phyloP scores from a whole-genome alignment of 2,888 invertebrate species.

The Stenurella melanura region DNA sequence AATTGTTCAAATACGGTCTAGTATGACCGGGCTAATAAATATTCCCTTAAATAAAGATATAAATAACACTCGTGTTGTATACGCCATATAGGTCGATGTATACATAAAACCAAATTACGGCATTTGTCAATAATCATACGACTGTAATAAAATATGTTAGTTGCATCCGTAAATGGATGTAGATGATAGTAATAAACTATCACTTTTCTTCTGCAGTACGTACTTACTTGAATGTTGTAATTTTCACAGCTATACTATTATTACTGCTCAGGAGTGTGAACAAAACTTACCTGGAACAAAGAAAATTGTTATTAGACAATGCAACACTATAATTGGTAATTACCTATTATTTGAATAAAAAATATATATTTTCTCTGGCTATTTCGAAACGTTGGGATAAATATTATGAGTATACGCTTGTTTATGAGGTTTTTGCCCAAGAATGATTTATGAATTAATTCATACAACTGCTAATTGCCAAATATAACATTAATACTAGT shows the following conservation, averaged over 20 bases:
- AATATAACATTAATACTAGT: too few species aligned
- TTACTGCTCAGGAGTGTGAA: constrained; percentile 2
- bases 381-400: constrained; percentile 2
- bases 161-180: constrained; percentile 11
- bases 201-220: constrained; percentile 2
- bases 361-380: background rate
- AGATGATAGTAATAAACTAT: background rate
- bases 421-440: too few species aligned
- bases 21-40: background rate
- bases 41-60: constrained; percentile 29
- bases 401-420: too few species aligned
- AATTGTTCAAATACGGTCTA: too few species aligned
- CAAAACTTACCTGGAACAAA: constrained; percentile 40
- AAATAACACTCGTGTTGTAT: constrained; percentile 21
- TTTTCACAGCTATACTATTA: constrained; percentile 14
- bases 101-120: constrained; percentile 10
- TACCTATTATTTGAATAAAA: constrained; percentile 17
- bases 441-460: too few species aligned
- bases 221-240: constrained; percentile 33
- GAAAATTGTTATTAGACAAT: constrained; percentile 31
- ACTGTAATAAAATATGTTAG: constrained; percentile 15
- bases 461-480: too few species aligned
- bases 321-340: constrained; percentile 29
- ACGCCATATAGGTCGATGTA: constrained; percentile 21
- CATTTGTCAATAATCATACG: constrained; percentile 1